Evolutionary conservation across 2,888 invertebrate genomes (phyloP).

Genomic region (Drosophila trichaetosa): DNA sequence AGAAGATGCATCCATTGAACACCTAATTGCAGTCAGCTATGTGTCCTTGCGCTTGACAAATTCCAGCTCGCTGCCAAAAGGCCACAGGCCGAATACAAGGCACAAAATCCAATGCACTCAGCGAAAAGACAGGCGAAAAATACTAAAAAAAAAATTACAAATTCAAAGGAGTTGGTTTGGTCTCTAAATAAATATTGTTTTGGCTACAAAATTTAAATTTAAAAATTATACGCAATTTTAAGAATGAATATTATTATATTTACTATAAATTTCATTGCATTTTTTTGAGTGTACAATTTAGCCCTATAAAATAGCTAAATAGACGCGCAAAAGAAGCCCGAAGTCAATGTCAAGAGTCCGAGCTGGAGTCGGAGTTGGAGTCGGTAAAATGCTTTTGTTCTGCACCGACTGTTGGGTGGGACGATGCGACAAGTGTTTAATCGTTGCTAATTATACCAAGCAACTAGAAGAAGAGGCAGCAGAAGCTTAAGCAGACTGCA

Average conservation of each 20-base stretch:
- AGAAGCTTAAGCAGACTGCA: constrained; percentile 8
- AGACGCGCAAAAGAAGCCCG: constrained; percentile 36
- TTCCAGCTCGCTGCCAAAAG: constrained; percentile 57
- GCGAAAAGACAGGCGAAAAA: constrained; percentile 8
- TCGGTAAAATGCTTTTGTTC: constrained; percentile 74
- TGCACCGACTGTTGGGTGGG: constrained; percentile 65
- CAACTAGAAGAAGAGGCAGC: constrained; percentile 8
- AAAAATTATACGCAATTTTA: background rate
- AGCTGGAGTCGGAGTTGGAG: constrained; percentile 12
- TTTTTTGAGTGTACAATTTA: constrained; percentile 26
- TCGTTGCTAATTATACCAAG: constrained; percentile 77
- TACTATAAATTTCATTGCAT: background rate
- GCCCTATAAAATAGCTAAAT: constrained; percentile 58
- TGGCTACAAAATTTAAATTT: background rate
- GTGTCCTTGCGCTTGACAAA: constrained; percentile 80
- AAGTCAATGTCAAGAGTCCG: constrained; percentile 17
- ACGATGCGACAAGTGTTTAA: constrained; percentile 79
- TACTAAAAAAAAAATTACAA: background rate
- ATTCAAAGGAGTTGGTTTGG: background rate
- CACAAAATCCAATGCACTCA: constrained; percentile 28
- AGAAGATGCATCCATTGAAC: constrained; percentile 21
- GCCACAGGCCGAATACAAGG: constrained; percentile 33
- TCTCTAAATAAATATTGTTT: background rate
- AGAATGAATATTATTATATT: background rate
- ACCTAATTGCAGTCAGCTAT: constrained; percentile 72